Percentiles rank a stretch among this genome's conserved stretches.
These are phyloP conservation scores for Tokudaia muenninki DNA, from an alignment of 2,797 vertebrate genomes.

Conservation along the genomic window DNA sequence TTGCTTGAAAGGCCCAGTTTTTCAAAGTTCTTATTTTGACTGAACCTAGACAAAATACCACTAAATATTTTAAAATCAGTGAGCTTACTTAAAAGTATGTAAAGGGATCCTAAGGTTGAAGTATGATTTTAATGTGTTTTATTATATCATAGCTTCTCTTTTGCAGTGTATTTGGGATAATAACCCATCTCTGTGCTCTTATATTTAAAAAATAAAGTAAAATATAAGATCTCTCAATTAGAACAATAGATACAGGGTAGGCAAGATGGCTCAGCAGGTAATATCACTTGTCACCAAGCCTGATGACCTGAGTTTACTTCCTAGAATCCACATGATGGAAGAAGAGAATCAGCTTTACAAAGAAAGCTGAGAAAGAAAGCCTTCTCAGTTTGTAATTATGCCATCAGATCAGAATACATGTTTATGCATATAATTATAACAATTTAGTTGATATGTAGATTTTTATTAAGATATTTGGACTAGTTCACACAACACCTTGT, in stretches of 20 bases:
- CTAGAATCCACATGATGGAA: background rate
- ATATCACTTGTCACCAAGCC: background rate
- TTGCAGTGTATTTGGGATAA: background rate
- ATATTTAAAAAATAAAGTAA: too few species aligned
- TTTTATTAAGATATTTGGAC: conserved; percentile 11
- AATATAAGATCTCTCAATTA: too few species aligned
- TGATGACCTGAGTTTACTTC: background rate
- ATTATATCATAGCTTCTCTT: background rate
- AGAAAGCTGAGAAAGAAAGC: background rate
- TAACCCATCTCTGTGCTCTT: background rate
- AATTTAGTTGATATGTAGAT: background rate
- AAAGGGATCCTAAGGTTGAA: background rate
- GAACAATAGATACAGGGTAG: too few species aligned
- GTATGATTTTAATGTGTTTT: background rate
- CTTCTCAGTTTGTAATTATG: background rate
- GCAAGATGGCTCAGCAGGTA: too few species aligned
- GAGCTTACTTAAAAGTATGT: background rate
- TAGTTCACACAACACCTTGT: background rate
- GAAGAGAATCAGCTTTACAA: background rate
- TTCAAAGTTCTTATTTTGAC: background rate
- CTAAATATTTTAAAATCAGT: background rate
- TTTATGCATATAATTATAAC: background rate
- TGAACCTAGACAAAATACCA: background rate
- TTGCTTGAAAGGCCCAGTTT: background rate
- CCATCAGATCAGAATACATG: background rate